phyloP scores from a whole-genome alignment of 2,113 vertebrate genomes.

The Calypte anna region DNA sequence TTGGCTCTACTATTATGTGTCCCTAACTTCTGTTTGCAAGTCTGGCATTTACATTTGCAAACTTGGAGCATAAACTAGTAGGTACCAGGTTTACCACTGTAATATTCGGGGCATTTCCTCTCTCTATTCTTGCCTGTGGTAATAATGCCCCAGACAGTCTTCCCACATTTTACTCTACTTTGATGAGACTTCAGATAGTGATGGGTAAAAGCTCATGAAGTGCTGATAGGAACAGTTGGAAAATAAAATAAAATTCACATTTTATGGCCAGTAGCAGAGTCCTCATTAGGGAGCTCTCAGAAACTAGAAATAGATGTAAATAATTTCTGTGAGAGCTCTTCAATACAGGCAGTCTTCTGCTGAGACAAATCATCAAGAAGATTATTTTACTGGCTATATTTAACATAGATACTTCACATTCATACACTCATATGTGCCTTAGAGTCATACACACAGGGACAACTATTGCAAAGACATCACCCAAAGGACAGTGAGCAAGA shows the following conservation, averaged over 20 bases:
- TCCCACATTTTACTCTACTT: neutral
- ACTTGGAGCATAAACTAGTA: neutral
- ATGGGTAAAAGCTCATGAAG: neutral
- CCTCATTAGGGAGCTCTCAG: neutral
- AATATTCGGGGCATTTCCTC: neutral
- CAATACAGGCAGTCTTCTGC: neutral
- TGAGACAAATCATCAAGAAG: neutral
- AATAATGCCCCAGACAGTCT: neutral
- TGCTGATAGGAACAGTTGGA: neutral
- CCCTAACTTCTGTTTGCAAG: neutral
- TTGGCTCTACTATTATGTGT: neutral
- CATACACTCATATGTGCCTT: neutral
- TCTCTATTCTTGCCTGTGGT: neutral
- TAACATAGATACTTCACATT: neutral
- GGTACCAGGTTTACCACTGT: neutral
- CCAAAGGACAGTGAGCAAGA: neutral
- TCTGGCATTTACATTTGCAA: neutral
- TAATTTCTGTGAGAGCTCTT: neutral
- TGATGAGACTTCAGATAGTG: neutral
- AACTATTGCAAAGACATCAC: neutral
- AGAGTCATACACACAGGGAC: neutral
- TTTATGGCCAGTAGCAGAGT: neutral
- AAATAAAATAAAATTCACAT: neutral
- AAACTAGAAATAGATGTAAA: neutral
- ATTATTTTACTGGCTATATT: neutral